Evolutionary conservation across 2,888 invertebrate species (phyloP), one percentile per base, ranked within the genome.

Genomic region (Tetragonula carbonaria): DNA sequence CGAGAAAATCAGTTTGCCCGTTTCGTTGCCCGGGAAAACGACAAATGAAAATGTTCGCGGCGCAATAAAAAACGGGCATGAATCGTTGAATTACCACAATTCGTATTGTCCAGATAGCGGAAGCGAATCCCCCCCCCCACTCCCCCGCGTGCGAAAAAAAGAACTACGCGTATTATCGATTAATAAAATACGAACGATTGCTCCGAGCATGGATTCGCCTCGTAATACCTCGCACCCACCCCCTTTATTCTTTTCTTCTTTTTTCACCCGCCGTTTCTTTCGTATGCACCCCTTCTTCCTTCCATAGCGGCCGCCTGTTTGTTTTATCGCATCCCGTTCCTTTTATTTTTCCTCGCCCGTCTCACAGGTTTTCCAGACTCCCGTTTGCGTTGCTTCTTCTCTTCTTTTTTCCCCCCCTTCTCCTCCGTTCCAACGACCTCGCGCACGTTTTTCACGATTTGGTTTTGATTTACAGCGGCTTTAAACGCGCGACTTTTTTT

Each of bases 181-280:
- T 67, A 74, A 66, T 75, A 67, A 82, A 80, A 74, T 66, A 59
- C 66, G 23, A 66, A 67, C 33, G 71, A 72, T 73, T 33, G 57
- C n/a, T n/a, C 50, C 5, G 51, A 23, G 16, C n/a, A 55, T 23
- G 21, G 53, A 66, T 50, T 67, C n/a, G 1, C 2, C 8, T 11
- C 23, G 14, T 55, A n/a, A 53, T 23, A 14, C 38, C 67, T 28
- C 50, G n/a, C 23, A n/a, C 13, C 21, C n/a, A 16, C 2, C 4
- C 5, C 14, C 28, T 28, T 28, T 28, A 28, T 2, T 28, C 33
- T 74, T 45, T 11, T 8, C 14, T 18, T 21, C 33, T 4, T 38
- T 38, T 8, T 38, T 33, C 33, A 3, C 4, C 33, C 38, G 6
- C 38, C 33, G 33, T 33, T 63, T 65, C 16, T 66, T 59, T 62